These are phyloP conservation scores for Cheilosia variabilis DNA, from an alignment of 2,888 invertebrate genomes.

Conservation along the genomic window DNA sequence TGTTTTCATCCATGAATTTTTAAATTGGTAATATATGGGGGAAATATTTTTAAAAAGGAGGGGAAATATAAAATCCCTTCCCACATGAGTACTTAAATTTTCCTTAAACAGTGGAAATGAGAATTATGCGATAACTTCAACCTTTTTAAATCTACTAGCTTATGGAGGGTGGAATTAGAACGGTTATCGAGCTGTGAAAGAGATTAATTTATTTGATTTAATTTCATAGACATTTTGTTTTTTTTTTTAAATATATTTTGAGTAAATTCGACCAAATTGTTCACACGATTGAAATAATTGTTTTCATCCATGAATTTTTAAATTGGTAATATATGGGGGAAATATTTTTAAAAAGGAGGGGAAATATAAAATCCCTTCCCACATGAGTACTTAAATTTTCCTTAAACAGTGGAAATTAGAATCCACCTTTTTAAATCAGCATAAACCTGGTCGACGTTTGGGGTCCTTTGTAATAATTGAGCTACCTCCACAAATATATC, in stretches of 20 bases:
- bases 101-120: too few species aligned
- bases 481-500: too few species aligned
- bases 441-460: too few species aligned
- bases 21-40: too few species aligned
- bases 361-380: background rate
- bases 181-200: constrained; percentile 11
- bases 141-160: too few species aligned
- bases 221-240: background rate
- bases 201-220: background rate
- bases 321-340: too few species aligned
- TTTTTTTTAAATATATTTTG: background rate
- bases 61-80: background rate
- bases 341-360: background rate
- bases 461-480: too few species aligned
- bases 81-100: background rate
- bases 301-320: background rate
- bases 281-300: background rate
- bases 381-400: background rate
- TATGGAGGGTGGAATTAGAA: constrained; percentile 26
- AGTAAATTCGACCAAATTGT: background rate
- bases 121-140: too few species aligned
- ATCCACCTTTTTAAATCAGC: too few species aligned
- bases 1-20: background rate
- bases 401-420: too few species aligned
- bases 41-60: background rate